Evolutionary conservation across 2,113 vertebrate genomes (phyloP), one percentile per base, ranked within the genome.

Genomic region (Bucco capensis): DNA sequence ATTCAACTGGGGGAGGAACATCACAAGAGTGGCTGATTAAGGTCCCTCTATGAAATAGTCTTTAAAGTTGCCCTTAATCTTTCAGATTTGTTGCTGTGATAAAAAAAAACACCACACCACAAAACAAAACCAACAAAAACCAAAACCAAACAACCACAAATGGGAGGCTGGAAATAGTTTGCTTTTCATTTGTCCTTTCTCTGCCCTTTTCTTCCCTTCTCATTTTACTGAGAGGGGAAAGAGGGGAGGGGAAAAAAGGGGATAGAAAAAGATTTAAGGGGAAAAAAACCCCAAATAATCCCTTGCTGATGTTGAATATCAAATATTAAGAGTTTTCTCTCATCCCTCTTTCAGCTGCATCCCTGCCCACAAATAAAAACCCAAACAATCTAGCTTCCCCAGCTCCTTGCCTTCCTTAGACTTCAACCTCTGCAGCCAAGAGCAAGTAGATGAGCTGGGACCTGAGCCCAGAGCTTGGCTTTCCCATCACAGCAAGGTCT

Each of bases 21-120:
- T 50, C 57, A 78, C 76, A 78, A 86, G 53, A 81, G 61, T 14
- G 2, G 77, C 81, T 93, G 92, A 83, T 92, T 72, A 90, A 89
- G 44, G 82, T 38, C 70, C 62, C 53, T 89, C 82, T 93, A 95
- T 79, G 94, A 84, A 86, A 89, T 8, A 60, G 86, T 49, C 91
- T 94, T 94, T 96, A 94, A 96, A 95, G 93, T 92, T 84, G 91
- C 93, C 91, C 94, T 96, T 95, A 96, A 95, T 94, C 94, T 94
- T 96, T 78, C 86, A 90, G 94, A 95, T 95, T 93, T 82, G 89
- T 90, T 93, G 77, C 74, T 78, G 57, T 0, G 2, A 77, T 71
- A 42, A 84, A 81, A 82, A 40, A 67, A 85, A 47, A 23, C 15
- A 35, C 12, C 31, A 19, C 22, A 8, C 7, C 38, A 27, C 12